Evolutionary conservation across 37 sponge, comb jelly and placozoan genomes (phyloP).

Genomic region (Agelas oroides): DNA sequence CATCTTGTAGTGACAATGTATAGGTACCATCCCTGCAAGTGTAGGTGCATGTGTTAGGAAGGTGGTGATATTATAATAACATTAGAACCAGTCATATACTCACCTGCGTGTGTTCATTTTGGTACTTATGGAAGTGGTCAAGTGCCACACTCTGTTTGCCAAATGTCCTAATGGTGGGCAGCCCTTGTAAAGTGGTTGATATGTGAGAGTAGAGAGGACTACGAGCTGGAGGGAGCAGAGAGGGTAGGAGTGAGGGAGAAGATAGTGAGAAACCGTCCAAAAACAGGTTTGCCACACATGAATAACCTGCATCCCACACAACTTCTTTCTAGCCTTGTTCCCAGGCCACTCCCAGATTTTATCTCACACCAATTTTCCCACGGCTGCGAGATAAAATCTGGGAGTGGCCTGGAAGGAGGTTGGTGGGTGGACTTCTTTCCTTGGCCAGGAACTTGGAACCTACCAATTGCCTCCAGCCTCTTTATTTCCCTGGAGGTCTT

Average conservation of each 20-base stretch:
- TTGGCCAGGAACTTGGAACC: neutral
- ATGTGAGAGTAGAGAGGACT: conserved; percentile 91
- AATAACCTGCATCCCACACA: too few relatives aligned
- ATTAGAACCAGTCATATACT: neutral
- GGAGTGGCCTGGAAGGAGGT: too few relatives aligned
- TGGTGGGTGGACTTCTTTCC: too few relatives aligned
- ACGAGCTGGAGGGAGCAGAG: conserved; percentile 60
- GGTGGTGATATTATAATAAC: too few relatives aligned
- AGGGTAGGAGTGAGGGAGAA: neutral
- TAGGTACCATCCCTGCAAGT: conserved; percentile 63
- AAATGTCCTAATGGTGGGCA: conserved; percentile 82
- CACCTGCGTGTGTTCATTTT: conserved; percentile 40
- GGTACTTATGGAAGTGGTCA: conserved; percentile 44
- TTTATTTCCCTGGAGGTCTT: conserved; percentile 73
- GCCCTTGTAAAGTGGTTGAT: conserved; percentile 84
- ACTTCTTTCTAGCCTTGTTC: too few relatives aligned
- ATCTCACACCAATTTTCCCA: too few relatives aligned
- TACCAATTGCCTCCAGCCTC: conserved; percentile 82
- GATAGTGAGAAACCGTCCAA: too few relatives aligned
- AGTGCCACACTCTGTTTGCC: conserved; percentile 22
- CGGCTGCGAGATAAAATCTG: too few relatives aligned
- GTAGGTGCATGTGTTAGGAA: too few relatives aligned
- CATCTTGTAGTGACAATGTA: conserved; percentile 71
- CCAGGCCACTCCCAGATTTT: too few relatives aligned
- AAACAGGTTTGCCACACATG: too few relatives aligned